These are phyloP conservation scores for Poeciliopsis paucimaculata DNA, from an alignment of 2,797 vertebrate genomes.

Conservation along the genomic window DNA sequence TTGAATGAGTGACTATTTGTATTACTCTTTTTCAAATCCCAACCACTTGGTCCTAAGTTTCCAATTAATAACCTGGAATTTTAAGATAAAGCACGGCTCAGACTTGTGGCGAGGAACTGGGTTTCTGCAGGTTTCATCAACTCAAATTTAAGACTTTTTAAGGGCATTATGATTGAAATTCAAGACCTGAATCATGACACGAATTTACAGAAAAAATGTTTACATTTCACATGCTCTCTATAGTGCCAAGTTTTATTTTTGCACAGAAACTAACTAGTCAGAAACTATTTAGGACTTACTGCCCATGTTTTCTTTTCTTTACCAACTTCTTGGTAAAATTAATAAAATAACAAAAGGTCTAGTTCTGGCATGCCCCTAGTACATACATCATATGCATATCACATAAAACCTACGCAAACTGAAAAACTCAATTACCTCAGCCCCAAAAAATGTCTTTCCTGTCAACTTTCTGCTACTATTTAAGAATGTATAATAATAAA, in stretches of 20 bases:
- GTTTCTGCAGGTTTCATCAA: too few species aligned
- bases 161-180: too few species aligned
- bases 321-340: not conserved
- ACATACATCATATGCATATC: not conserved
- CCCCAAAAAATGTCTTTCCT: too few species aligned
- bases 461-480: not conserved
- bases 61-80: not conserved
- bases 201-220: too few species aligned
- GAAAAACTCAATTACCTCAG: too few species aligned
- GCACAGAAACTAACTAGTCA: too few species aligned
- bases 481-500: not conserved
- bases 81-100: not conserved
- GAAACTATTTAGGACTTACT: too few species aligned
- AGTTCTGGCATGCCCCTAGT: not conserved
- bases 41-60: not conserved
- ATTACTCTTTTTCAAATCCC: not conserved
- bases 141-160: too few species aligned
- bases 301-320: not conserved
- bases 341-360: not conserved
- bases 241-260: too few species aligned
- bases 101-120: not conserved
- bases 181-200: too few species aligned
- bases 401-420: not conserved
- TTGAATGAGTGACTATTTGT: not conserved
- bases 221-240: too few species aligned